phyloP scores from a whole-genome alignment of 2,888 invertebrate species.

The Lasioglossum oenotherae region DNA sequence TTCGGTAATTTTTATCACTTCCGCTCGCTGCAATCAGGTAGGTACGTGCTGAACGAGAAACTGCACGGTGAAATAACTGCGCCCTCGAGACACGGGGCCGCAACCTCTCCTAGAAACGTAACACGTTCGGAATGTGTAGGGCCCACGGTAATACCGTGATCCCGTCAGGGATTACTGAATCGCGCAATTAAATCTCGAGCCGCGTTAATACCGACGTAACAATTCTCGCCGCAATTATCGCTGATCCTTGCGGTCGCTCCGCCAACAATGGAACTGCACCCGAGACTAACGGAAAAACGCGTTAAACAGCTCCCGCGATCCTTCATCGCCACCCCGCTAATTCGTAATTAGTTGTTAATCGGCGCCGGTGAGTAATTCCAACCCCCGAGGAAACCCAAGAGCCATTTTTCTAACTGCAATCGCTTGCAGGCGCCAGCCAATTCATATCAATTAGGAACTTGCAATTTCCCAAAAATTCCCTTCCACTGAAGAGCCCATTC shows the following conservation, averaged over 20 bases:
- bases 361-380: background rate
- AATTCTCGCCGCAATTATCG: slow-evolving; percentile 17
- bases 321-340: background rate
- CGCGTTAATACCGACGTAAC: slow-evolving; percentile 6
- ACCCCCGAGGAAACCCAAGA: background rate
- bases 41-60: slow-evolving; percentile 39
- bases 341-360: slow-evolving; percentile 9
- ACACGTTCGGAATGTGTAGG: slow-evolving; percentile 27
- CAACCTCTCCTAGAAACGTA: slow-evolving; percentile 11
- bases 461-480: background rate
- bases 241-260: background rate
- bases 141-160: slow-evolving; percentile 23
- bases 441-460: background rate
- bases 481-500: background rate
- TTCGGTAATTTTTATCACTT: slow-evolving; percentile 24
- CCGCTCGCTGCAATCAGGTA: background rate
- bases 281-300: background rate
- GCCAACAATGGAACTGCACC: background rate
- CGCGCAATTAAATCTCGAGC: slow-evolving; percentile 40
- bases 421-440: background rate
- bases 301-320: background rate
- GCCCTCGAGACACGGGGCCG: slow-evolving; percentile 27
- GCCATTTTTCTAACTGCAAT: background rate
- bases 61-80: slow-evolving; percentile 37
- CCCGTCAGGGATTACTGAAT: slow-evolving; percentile 42